Conservation (phyloP, 2,797 vertebrate species). For the Anomalospiza imberbis region DNA sequence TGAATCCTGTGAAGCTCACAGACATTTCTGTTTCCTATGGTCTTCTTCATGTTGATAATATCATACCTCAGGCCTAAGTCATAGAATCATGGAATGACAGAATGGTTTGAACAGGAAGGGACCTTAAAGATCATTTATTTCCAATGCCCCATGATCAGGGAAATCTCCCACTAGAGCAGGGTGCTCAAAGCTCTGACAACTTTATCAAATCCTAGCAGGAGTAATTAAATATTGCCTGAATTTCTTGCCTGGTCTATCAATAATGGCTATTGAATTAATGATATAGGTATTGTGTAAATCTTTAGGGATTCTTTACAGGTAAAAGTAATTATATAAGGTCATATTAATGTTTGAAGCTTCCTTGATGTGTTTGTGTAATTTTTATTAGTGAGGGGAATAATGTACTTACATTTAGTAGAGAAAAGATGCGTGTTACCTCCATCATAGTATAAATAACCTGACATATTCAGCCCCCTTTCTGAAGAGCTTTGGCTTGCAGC, state of each 20-base stretch:
- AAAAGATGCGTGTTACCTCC: not conserved
- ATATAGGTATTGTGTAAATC: not conserved
- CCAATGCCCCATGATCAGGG: accelerated
- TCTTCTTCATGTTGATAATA: not conserved
- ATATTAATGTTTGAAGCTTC: not conserved
- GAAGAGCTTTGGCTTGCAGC: not conserved
- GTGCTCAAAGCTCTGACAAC: not conserved
- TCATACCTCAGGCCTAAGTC: not conserved
- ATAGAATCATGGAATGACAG: not conserved
- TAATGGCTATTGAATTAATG: not conserved
- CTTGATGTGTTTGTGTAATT: not conserved
- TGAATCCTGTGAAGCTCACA: not conserved
- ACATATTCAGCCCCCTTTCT: not conserved
- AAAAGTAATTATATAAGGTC: not conserved
- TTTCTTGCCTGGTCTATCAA: not conserved
- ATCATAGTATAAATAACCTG: not conserved
- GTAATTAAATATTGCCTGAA: not conserved
- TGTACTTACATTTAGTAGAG: not conserved
- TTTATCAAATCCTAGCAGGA: not conserved
- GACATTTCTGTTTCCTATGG: not conserved
- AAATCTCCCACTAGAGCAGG: not conserved
- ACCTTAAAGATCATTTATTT: not conserved
- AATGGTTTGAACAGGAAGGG: not conserved
- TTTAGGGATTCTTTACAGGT: not conserved
- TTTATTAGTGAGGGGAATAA: not conserved